Percentiles rank a stretch among this genome's conserved stretches.
Conservation (phyloP, 1,140 invertebrate species). For the Hirudo medicinalis region DNA sequence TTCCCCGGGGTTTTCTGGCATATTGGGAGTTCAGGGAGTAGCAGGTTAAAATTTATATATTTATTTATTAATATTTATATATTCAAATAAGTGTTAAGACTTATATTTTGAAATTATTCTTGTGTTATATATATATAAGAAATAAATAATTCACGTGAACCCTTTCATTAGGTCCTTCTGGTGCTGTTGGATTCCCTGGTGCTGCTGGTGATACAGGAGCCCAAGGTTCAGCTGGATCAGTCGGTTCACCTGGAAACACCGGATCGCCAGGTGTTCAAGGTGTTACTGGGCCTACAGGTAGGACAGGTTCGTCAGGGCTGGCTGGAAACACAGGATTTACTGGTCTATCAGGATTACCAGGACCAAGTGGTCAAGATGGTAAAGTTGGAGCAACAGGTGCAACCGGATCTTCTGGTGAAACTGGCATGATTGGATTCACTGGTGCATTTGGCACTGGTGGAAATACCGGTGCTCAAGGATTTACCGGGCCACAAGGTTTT, state of each 20-base stretch:
- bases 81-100: background rate
- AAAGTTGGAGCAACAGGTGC: background rate
- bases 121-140: too few relatives aligned
- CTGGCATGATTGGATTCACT: slow-evolving; percentile 43
- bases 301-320: background rate
- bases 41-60: background rate
- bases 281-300: background rate
- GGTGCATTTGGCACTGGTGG: slow-evolving; percentile 51
- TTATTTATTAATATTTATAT: background rate
- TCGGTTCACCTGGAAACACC: background rate
- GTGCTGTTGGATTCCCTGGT: background rate
- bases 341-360: slow-evolving; percentile 8
- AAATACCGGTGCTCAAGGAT: slow-evolving; percentile 46
- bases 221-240: background rate
- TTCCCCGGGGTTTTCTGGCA: background rate
- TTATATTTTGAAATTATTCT: background rate
- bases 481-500: slow-evolving; percentile 47
- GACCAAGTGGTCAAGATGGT: background rate
- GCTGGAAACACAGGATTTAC: slow-evolving; percentile 3
- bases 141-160: background rate
- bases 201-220: slow-evolving; percentile 7
- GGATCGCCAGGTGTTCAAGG: background rate
- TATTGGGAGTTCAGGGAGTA: background rate
- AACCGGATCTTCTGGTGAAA: slow-evolving; percentile 3
- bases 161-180: background rate